Conservation (phyloP, 2,113 vertebrate species). For the Opisthocomus hoazin region DNA sequence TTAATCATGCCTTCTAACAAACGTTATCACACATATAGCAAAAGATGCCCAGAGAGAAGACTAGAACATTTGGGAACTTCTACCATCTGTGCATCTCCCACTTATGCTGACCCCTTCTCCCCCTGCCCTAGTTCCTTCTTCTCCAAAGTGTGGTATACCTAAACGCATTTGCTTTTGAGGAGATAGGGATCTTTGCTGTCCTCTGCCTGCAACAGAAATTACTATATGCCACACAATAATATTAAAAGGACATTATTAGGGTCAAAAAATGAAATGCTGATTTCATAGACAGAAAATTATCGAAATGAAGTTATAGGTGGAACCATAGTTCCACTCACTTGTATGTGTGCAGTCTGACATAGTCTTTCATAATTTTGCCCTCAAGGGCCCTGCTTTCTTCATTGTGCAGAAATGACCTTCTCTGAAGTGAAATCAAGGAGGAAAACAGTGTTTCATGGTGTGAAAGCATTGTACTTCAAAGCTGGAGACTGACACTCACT, state of each 20-base stretch:
- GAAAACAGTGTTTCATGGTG: background rate
- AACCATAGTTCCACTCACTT: background rate
- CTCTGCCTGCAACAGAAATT: background rate
- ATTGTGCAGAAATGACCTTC: background rate
- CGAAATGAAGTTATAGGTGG: background rate
- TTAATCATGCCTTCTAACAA: constrained; percentile 48
- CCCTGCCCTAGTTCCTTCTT: background rate
- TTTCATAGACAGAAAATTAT: background rate
- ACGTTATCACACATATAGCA: constrained; percentile 24
- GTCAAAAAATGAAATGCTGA: background rate
- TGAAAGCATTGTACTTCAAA: background rate
- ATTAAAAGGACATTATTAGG: background rate
- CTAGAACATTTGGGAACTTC: constrained; percentile 39
- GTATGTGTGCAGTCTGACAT: background rate
- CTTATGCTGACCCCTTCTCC: background rate
- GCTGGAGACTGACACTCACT: background rate
- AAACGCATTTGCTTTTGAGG: background rate
- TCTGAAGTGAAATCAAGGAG: background rate
- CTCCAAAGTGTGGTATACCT: background rate
- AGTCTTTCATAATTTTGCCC: background rate
- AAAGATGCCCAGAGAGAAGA: constrained; percentile 29
- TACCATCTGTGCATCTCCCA: constrained; percentile 32
- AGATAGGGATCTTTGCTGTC: background rate
- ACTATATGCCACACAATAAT: background rate
- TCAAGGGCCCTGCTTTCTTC: background rate